Evolutionary conservation across 1,140 invertebrate species (phyloP).

Genomic region (Heliothis virescens): DNA sequence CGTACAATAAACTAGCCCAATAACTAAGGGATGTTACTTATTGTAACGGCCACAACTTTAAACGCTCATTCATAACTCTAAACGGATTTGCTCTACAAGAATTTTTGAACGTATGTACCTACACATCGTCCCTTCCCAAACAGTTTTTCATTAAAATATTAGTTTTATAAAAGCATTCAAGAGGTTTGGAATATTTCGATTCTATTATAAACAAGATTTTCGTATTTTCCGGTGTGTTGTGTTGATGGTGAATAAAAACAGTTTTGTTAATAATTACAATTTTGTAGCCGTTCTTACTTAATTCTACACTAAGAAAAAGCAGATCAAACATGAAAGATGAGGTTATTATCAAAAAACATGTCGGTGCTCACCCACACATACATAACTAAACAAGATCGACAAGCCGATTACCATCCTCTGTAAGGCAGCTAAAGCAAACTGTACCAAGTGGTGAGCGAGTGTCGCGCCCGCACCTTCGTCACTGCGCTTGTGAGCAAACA

Average conservation of each 20-base stretch:
- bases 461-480: constrained; percentile 76
- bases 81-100: constrained; percentile 47
- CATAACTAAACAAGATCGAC: constrained; percentile 50
- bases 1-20: constrained; percentile 61
- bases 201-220: not conserved
- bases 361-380: not conserved
- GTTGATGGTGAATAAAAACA: too few relatives aligned
- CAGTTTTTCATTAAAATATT: constrained; percentile 56
- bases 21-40: constrained; percentile 52
- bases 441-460: constrained; percentile 71
- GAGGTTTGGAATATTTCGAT: constrained; percentile 11
- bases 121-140: not conserved
- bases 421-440: constrained; percentile 71
- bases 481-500: constrained; percentile 72
- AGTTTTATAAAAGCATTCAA: constrained; percentile 51
- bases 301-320: not conserved
- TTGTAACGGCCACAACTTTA: constrained; percentile 51
- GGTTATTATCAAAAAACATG: constrained; percentile 4
- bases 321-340: not conserved
- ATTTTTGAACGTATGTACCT: constrained; percentile 47
- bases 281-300: too few relatives aligned
- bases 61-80: constrained; percentile 61
- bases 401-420: constrained; percentile 64
- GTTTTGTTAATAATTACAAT: too few relatives aligned
- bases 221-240: not conserved